These are phyloP conservation scores for Oriolus oriolus DNA, from an alignment of 2,113 vertebrate genomes.

Conservation along the genomic window DNA sequence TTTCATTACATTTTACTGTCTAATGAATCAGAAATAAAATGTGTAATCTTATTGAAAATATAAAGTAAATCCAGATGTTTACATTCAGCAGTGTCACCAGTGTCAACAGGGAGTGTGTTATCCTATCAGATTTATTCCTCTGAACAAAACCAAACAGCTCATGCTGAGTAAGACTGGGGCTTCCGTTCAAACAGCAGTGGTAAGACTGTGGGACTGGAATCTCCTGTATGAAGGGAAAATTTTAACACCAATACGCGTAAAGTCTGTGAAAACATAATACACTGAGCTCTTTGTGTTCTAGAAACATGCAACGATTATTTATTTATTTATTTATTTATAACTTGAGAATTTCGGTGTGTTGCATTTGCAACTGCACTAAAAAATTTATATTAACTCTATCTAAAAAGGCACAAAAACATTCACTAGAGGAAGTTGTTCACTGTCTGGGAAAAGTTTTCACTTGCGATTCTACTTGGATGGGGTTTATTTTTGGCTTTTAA, in stretches of 20 bases:
- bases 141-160: background rate
- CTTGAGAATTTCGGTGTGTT: background rate
- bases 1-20: background rate
- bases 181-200: slow-evolving; percentile 36
- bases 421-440: background rate
- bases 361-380: background rate
- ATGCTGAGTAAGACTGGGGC: background rate
- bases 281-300: slow-evolving; percentile 32
- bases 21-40: background rate
- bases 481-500: background rate
- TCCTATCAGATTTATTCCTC: background rate
- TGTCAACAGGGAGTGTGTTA: background rate
- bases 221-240: slow-evolving; percentile 40
- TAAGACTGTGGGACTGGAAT: slow-evolving; percentile 45
- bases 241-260: background rate
- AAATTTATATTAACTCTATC: background rate
- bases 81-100: background rate
- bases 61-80: background rate
- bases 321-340: background rate
- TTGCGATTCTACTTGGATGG: background rate
- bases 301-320: background rate
- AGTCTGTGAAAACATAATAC: slow-evolving; percentile 42
- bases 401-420: background rate
- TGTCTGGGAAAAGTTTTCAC: background rate
- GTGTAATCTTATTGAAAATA: background rate